Percentiles rank a stretch among this genome's conserved stretches.
Evolutionary conservation across 2,888 invertebrate species (phyloP).

Genomic region (Drosophila lacicola): DNA sequence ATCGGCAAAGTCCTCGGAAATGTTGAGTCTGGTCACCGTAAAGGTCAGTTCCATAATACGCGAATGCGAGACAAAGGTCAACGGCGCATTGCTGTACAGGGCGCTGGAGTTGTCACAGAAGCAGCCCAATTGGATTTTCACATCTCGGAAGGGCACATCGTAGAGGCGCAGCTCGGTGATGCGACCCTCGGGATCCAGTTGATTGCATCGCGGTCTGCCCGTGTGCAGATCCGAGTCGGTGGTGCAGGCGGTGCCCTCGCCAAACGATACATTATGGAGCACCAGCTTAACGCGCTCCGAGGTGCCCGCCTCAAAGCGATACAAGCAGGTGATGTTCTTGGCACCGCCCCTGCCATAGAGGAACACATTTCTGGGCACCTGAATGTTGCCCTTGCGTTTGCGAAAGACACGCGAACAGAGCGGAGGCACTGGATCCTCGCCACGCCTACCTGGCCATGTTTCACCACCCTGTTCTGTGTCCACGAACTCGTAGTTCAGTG

Average conservation of each 20-base stretch:
- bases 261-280: conserved; percentile 90
- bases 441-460: conserved; percentile 86
- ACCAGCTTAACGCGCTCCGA: conserved; percentile 89
- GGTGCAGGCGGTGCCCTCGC: conserved; percentile 88
- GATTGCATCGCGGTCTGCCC: conserved; percentile 88
- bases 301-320: conserved; percentile 89
- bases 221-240: conserved; percentile 91
- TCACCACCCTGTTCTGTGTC: conserved; percentile 92
- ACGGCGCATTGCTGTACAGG: conserved; percentile 87
- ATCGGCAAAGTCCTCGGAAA: conserved; percentile 93
- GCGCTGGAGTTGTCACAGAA: conserved; percentile 91
- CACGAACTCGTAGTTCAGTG: conserved; percentile 92
- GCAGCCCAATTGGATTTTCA: conserved; percentile 90
- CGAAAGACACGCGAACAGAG: conserved; percentile 88
- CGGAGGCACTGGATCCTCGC: conserved; percentile 85
- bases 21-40: conserved; percentile 89
- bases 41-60: conserved; percentile 91
- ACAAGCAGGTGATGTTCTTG: conserved; percentile 90
- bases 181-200: conserved; percentile 84
- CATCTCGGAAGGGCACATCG: conserved; percentile 89
- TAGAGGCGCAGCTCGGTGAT: conserved; percentile 87
- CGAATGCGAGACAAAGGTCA: conserved; percentile 89
- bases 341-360: conserved; percentile 94
- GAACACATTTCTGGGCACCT: conserved; percentile 90
- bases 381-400: conserved; percentile 88